Conservation (phyloP, 2,113 vertebrate species). For the Symphodus melops region DNA sequence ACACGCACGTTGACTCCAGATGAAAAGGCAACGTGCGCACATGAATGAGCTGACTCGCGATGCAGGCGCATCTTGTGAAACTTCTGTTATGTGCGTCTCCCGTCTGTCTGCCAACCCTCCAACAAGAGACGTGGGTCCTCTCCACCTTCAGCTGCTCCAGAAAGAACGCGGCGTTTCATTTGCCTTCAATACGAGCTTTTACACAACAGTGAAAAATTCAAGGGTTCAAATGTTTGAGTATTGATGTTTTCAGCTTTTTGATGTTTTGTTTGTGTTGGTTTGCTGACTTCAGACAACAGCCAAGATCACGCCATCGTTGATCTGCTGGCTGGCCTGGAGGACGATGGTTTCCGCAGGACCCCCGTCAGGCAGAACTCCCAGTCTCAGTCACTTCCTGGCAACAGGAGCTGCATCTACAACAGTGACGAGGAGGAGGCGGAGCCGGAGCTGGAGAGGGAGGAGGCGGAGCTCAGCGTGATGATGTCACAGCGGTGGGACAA, state of each 20-base stretch:
- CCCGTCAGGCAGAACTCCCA: constrained; percentile 79
- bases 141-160: too few species aligned
- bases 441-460: constrained; percentile 90
- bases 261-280: constrained; percentile 2
- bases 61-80: too few species aligned
- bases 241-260: background rate
- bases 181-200: too few species aligned
- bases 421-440: constrained; percentile 97
- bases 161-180: too few species aligned
- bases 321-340: constrained; percentile 92
- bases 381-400: constrained; percentile 79
- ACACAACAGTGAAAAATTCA: too few species aligned
- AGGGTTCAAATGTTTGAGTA: too few species aligned
- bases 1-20: too few species aligned
- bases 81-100: too few species aligned
- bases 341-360: constrained; percentile 86
- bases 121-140: too few species aligned
- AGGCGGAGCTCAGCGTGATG: constrained; percentile 92
- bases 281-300: constrained; percentile 81
- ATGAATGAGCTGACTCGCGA: too few species aligned
- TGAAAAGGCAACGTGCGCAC: too few species aligned
- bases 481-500: constrained; percentile 98
- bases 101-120: too few species aligned
- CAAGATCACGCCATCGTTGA: constrained; percentile 90
- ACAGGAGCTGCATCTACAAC: constrained; percentile 86